Evolutionary conservation across 2,797 vertebrate species (phyloP), one percentile per base, ranked within the genome.

Genomic region (Spea hammondii): DNA sequence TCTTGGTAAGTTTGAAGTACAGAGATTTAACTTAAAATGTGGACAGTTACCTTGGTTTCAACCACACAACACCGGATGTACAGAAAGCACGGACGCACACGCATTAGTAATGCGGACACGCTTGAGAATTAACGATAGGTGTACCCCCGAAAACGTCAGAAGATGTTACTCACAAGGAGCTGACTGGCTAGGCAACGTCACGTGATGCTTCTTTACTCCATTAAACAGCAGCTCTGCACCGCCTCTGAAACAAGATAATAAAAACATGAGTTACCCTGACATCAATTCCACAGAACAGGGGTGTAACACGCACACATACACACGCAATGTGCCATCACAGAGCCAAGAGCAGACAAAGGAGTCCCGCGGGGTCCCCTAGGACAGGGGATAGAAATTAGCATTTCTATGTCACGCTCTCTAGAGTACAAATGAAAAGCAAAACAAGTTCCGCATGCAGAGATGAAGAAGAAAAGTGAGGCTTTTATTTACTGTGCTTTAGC

Each of bases 221-320:
- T 92, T 89, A 72, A 99, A 97, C 72, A 99, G 93, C 83, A 99
- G 92, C 83, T 99, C 97, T 0, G 96, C 97, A 79, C 97, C 97
- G 57, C 97, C 97, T 82, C 97, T 98, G 87, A 80, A 92, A 92
- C 1, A 73, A 79, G 85, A 89, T 67, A 74, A 81, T 72, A 77
- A 81, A 81, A 60, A 77, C 79, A 81, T 81, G 79, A 81, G 79
- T 77, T 81, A 72, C 76, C 47, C 65, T 77, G 74, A 81, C 74
- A 81, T 49, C 51, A 55, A 65, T 51, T 47, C 11, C 51, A 66
- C 64, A 76, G 68, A 32, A 60, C 59, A 71, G 74, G 60, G 68
- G 69, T n/a, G 62, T 6, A 7, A 9, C 60, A 51, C 46, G 54
- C 65, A 79, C 45, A 46, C 50, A 66, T 32, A 64, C 50, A 55